A percentile compares a stretch with the other conserved stretches of the same genome.
Evolutionary conservation across 2,888 invertebrate species (phyloP).

Genomic region (Chesias legatella): DNA sequence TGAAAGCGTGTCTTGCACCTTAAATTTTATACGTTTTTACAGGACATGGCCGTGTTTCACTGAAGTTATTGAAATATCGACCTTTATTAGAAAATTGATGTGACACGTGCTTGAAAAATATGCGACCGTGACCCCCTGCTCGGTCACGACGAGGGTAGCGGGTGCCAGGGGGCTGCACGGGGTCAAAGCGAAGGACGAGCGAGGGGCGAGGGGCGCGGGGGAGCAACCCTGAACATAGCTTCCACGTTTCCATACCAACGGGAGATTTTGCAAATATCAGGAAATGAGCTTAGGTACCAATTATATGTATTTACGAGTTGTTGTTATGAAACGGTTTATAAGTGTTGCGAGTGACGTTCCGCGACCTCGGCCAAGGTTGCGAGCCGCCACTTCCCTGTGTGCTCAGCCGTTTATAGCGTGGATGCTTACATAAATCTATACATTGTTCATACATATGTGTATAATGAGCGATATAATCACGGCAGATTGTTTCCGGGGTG

Average conservation of each 20-base stretch:
- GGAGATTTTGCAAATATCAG: slow-evolving; percentile 29
- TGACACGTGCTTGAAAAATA: slow-evolving; percentile 58
- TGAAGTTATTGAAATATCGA: slow-evolving; percentile 18
- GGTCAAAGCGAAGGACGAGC: slow-evolving; percentile 48
- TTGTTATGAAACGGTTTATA: slow-evolving; percentile 69
- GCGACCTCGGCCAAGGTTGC: slow-evolving; percentile 76
- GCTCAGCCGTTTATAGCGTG: slow-evolving; percentile 61
- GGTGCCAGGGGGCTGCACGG: slow-evolving; percentile 42
- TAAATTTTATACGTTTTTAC: too few species aligned
- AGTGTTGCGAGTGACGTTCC: slow-evolving; percentile 68
- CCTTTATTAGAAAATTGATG: slow-evolving; percentile 38
- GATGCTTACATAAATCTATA: slow-evolving; percentile 47
- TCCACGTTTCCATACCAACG: slow-evolving; percentile 37
- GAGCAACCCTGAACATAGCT: slow-evolving; percentile 24
- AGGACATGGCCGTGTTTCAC: slow-evolving; percentile 5
- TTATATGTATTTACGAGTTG: slow-evolving; percentile 46
- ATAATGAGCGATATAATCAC: slow-evolving; percentile 41
- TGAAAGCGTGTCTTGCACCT: too few species aligned
- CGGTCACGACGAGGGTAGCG: slow-evolving; percentile 55
- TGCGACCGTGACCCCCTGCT: slow-evolving; percentile 70
- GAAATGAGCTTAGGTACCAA: slow-evolving; percentile 33
- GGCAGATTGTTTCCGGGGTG: slow-evolving; percentile 40
- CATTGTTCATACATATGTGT: slow-evolving; percentile 24
- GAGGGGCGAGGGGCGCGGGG: slow-evolving; percentile 17
- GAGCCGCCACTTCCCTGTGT: slow-evolving; percentile 72